phyloP scores from a whole-genome alignment of 2,113 vertebrate genomes.

The Trematocara unimaculatum region DNA sequence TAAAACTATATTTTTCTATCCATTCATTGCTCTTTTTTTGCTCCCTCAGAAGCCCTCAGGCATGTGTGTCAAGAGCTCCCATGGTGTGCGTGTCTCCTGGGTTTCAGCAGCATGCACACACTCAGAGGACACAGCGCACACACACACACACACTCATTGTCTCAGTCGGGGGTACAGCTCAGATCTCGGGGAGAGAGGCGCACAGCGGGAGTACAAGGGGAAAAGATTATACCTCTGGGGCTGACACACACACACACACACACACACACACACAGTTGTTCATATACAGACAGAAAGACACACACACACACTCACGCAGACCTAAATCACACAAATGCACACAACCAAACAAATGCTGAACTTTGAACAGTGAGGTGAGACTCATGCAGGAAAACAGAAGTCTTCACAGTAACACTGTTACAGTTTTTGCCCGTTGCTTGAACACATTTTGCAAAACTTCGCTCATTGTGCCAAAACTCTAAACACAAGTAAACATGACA shows the following conservation, averaged over 20 bases:
- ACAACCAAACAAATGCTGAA: neutral
- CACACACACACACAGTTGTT: neutral
- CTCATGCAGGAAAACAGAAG: neutral
- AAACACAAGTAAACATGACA: no score
- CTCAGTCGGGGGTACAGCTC: slow-evolving; percentile 34
- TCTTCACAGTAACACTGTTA: neutral
- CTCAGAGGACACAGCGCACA: neutral
- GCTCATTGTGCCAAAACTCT: no score
- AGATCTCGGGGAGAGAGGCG: slow-evolving; percentile 14
- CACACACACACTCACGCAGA: neutral
- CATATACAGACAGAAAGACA: neutral
- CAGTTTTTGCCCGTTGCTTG: no score
- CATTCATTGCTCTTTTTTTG: neutral
- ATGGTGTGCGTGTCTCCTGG: slow-evolving; percentile 12
- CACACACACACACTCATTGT: neutral
- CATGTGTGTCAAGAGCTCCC: slow-evolving; percentile 16
- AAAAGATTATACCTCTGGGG: slow-evolving; percentile 42
- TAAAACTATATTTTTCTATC: neutral
- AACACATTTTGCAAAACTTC: no score
- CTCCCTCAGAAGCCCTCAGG: slow-evolving; percentile 11
- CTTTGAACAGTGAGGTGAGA: neutral
- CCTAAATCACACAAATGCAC: neutral
- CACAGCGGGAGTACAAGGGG: slow-evolving; percentile 36
- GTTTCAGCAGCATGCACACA: slow-evolving; percentile 9
- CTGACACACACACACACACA: neutral